Conservation (phyloP, 2,888 invertebrate species). For the Phyllotreta cruciferae region DNA sequence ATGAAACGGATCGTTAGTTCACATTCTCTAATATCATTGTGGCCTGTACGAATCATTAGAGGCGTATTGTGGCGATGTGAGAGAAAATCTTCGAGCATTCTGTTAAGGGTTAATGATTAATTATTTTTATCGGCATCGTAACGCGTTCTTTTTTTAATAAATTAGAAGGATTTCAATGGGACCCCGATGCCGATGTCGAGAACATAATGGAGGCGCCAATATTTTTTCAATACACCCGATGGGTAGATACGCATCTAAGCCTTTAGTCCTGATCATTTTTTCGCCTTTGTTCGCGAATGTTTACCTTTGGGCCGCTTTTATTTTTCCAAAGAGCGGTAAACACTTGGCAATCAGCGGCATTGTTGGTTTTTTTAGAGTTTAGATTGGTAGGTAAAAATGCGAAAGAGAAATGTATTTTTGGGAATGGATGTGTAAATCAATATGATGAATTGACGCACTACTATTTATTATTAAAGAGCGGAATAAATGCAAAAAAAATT, state of each 20-base stretch:
- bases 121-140: slow-evolving; percentile 56
- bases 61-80: slow-evolving; percentile 52
- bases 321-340: slow-evolving; percentile 46
- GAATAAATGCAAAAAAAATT: too few relatives aligned
- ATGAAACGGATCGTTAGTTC: slow-evolving; percentile 60
- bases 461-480: too few relatives aligned
- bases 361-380: slow-evolving; percentile 8
- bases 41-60: slow-evolving; percentile 57
- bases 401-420: too few relatives aligned
- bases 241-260: slow-evolving; percentile 31
- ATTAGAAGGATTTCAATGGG: slow-evolving; percentile 53
- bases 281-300: slow-evolving; percentile 50
- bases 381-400: not conserved
- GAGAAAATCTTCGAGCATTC: slow-evolving; percentile 52
- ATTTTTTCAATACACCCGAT: slow-evolving; percentile 39
- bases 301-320: slow-evolving; percentile 47
- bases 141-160: slow-evolving; percentile 55
- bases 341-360: slow-evolving; percentile 20
- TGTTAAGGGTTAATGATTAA: slow-evolving; percentile 58
- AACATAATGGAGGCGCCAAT: slow-evolving; percentile 49
- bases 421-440: too few relatives aligned
- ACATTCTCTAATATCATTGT: slow-evolving; percentile 57
- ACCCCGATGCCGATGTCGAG: slow-evolving; percentile 48
- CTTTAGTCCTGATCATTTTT: slow-evolving; percentile 38
- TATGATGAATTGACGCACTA: too few relatives aligned